Base-by-base conservation (phyloP, 2,797 vertebrate genomes). In the Clarias fuscus region DNA sequence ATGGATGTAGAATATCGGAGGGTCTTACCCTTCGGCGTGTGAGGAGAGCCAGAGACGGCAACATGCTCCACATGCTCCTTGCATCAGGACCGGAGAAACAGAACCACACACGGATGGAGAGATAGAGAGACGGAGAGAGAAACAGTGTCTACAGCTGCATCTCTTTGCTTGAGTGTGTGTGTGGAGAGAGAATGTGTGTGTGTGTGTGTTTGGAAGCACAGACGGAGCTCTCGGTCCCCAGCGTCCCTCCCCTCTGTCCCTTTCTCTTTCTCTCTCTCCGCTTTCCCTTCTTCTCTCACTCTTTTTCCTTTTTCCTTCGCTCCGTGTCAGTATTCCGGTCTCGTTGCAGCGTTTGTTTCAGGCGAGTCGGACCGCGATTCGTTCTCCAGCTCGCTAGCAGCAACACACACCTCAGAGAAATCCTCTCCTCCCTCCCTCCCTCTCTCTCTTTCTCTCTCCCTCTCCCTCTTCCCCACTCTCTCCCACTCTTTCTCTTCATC, bases 21-120 rank as follows among this genome's bases (percentile, higher is more conserved):
- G 70, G 61, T n/a, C 94, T 97, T 98, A 97, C 96, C 96, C 94
- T 95, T 92, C 93, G 94, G 94, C 92, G 91, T 95, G 94, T 95
- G 89, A 95, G 93, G 94, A 94, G 92, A 92, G 93, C 93, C 92
- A 94, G 92, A 91, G 92, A 95, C 94, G 96, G 95, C 93, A 89
- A 91, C 95, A 96, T 97, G 93, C 95, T 97, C 93, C 94, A 94
- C 82, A 84, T 84, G 82, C 68, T 84, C 82, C 89, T 90, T 65
- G 58, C 83, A 78, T 61, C 87, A 67, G 85, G 88, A 70, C 82
- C 82, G 59, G 84, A 88, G 37, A 85, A 84, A 62, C 87, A 61
- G 79, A 86, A 64, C 43, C 87, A 30, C 87, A 59, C 30, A 76
- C 82, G 82, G 88, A 56, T 71, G 85, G 81, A 62, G 4, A 20